These are phyloP conservation scores for Tinea trinotella DNA, from an alignment of 2,888 invertebrate genomes.

Conservation along the genomic window DNA sequence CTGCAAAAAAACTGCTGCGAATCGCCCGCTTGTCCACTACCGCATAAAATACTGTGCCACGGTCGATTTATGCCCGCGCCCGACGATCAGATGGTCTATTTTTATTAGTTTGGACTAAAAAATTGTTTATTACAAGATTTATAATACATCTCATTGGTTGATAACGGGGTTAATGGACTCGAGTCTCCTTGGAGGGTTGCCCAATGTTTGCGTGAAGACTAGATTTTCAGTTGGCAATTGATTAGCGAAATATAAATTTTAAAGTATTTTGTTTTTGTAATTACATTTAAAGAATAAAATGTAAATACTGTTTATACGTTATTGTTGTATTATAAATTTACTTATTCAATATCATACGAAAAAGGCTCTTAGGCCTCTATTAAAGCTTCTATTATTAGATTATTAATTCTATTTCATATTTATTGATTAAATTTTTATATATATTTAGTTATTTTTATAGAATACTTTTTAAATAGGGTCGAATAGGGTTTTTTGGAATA, in stretches of 20 bases:
- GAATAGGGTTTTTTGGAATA: too few relatives aligned
- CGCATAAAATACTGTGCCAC: slow-evolving; percentile 31
- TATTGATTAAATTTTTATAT: too few relatives aligned
- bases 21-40: slow-evolving; percentile 29
- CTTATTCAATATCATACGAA: neutral
- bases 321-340: too few relatives aligned
- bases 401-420: neutral
- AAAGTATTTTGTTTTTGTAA: neutral
- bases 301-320: neutral
- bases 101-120: slow-evolving; percentile 12
- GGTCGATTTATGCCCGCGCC: slow-evolving; percentile 28
- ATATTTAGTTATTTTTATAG: too few relatives aligned
- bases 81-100: neutral
- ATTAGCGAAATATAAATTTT: neutral
- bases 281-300: neutral
- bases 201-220: slow-evolving; percentile 27
- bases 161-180: slow-evolving; percentile 26
- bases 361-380: neutral
- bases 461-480: too few relatives aligned
- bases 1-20: slow-evolving; percentile 25
- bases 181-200: slow-evolving; percentile 13
- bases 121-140: neutral
- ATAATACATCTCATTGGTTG: neutral
- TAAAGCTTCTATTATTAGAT: neutral
- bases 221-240: neutral